Evolutionary conservation across 2,797 vertebrate species (phyloP).

Genomic region (Rhinatrema bivittatum): DNA sequence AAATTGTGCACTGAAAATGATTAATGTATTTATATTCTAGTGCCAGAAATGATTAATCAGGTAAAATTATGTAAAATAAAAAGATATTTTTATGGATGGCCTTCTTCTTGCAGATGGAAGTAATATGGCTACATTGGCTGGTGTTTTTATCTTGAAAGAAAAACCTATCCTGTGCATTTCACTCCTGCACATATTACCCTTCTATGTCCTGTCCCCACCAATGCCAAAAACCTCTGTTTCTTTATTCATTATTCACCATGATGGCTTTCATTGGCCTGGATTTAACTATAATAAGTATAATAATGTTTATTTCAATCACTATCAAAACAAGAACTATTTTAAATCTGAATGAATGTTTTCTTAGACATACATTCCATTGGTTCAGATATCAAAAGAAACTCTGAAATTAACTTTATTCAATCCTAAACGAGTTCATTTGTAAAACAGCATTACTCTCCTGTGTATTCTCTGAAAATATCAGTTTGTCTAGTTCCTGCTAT

Average conservation of each 20-base stretch:
- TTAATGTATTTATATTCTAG: conserved; percentile 29
- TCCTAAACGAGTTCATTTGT: too few species aligned
- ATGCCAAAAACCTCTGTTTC: conserved; percentile 15
- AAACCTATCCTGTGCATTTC: conserved; percentile 1
- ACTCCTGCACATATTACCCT: neutral
- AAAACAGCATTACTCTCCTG: too few species aligned
- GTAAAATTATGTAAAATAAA: conserved; percentile 21
- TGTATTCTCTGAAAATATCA: too few species aligned
- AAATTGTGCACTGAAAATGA: conserved; percentile 16
- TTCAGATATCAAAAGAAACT: too few species aligned
- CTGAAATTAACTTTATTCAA: too few species aligned
- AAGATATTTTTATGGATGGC: too few species aligned
- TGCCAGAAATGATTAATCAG: conserved; percentile 26
- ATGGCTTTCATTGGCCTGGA: conserved; percentile 16
- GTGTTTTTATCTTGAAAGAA: conserved; percentile 10
- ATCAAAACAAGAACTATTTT: neutral
- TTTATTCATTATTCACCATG: conserved; percentile 15
- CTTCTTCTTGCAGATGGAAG: conserved; percentile 24
- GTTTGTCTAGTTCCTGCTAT: too few species aligned
- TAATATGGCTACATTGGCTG: fast-evolving
- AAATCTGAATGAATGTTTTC: neutral
- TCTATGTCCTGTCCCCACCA: too few species aligned
- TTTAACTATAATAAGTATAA: conserved; percentile 10
- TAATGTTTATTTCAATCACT: neutral
- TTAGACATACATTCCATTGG: too few species aligned